Conservation (phyloP, 2,113 vertebrate species). For the Mionectes macconnelli region DNA sequence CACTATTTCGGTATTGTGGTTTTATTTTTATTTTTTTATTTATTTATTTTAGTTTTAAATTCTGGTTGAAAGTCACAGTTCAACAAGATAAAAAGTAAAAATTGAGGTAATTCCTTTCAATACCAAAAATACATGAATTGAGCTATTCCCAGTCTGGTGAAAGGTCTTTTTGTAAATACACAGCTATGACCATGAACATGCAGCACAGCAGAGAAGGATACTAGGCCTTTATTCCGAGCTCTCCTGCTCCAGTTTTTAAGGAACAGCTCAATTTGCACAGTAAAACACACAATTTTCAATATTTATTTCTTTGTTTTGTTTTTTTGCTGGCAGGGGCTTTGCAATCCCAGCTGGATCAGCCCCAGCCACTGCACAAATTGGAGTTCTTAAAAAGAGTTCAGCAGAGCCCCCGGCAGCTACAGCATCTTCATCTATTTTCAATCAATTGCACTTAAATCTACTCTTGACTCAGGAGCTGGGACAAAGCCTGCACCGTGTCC, state of each 20-base stretch:
- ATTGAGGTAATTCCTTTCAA: slow-evolving; percentile 81
- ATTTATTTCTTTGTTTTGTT: neutral
- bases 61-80: slow-evolving; percentile 79
- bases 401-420: slow-evolving; percentile 66
- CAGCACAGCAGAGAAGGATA: slow-evolving; percentile 46
- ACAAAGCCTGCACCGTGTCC: neutral
- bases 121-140: slow-evolving; percentile 66
- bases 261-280: slow-evolving; percentile 57
- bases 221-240: slow-evolving; percentile 23
- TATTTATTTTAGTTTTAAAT: neutral
- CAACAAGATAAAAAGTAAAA: slow-evolving; percentile 57
- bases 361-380: slow-evolving; percentile 36
- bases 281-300: neutral
- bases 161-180: slow-evolving; percentile 77
- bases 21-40: neutral
- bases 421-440: slow-evolving; percentile 69
- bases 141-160: slow-evolving; percentile 87
- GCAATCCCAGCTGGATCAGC: neutral
- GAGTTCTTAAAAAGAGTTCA: slow-evolving; percentile 83
- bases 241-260: slow-evolving; percentile 61
- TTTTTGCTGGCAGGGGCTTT: neutral
- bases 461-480: neutral
- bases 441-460: slow-evolving; percentile 85
- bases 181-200: slow-evolving; percentile 63
- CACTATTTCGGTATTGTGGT: slow-evolving; percentile 50